These are phyloP conservation scores for Phaethon lepturus DNA, from an alignment of 2,113 vertebrate genomes.

Conservation along the genomic window DNA sequence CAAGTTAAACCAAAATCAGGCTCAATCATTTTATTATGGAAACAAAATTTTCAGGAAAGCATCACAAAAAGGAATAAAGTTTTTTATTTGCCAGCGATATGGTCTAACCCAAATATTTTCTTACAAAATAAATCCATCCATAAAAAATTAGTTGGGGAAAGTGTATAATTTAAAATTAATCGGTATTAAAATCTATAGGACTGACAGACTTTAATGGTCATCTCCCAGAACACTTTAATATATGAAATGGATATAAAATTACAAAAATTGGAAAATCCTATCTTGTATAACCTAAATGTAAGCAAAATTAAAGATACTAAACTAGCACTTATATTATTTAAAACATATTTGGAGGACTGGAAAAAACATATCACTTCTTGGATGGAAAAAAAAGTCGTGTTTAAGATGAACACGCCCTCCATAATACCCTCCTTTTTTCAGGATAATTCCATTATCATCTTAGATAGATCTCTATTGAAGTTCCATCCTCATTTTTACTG, in stretches of 20 bases:
- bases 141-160: not conserved
- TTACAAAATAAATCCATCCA: not conserved
- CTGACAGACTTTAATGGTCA: not conserved
- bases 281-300: not conserved
- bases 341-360: not conserved
- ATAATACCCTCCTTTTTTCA: not conserved
- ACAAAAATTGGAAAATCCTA: not conserved
- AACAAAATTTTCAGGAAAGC: not conserved
- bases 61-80: not conserved
- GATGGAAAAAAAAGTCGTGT: not conserved
- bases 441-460: not conserved
- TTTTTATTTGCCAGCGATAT: not conserved
- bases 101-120: not conserved
- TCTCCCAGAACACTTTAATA: not conserved
- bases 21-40: slow-evolving; percentile 3
- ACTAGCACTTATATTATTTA: not conserved
- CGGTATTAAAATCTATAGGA: not conserved
- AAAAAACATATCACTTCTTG: not conserved
- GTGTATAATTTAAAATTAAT: not conserved
- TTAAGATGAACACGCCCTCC: not conserved
- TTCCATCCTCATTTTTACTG: not conserved
- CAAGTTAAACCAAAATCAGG: slow-evolving; percentile 14
- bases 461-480: not conserved
- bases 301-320: not conserved
- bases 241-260: not conserved